phyloP scores from a whole-genome alignment of 2,888 invertebrate genomes.

The Agriopis aurantiaria region DNA sequence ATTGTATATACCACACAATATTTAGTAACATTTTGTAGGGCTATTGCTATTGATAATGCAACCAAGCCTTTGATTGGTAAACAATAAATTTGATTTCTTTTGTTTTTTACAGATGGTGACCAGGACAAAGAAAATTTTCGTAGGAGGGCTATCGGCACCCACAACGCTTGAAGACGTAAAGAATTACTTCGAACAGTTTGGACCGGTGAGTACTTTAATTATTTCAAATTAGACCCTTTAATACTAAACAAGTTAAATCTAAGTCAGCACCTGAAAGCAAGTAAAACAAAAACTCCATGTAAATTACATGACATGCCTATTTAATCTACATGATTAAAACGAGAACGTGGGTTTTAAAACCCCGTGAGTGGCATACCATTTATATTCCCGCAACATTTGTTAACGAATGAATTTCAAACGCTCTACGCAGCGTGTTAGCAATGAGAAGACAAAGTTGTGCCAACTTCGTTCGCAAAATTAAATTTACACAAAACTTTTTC shows the following conservation, averaged over 20 bases:
- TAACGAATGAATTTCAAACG: slow-evolving; percentile 48
- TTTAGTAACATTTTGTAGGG: neutral
- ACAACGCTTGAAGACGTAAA: slow-evolving; percentile 99
- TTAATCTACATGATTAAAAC: slow-evolving; percentile 38
- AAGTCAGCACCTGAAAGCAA: neutral
- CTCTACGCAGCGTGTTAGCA: slow-evolving; percentile 64
- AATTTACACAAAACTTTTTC: slow-evolving; percentile 73
- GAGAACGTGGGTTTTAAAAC: slow-evolving; percentile 45
- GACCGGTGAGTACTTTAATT: slow-evolving; percentile 93
- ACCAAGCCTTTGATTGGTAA: neutral
- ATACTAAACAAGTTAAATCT: neutral
- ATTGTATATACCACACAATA: slow-evolving; percentile 21
- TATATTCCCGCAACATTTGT: slow-evolving; percentile 33
- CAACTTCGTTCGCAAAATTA: slow-evolving; percentile 69
- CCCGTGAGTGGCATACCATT: slow-evolving; percentile 32
- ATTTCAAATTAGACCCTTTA: neutral
- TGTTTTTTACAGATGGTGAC: slow-evolving; percentile 97
- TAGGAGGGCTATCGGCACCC: slow-evolving; percentile 99
- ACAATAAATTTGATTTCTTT: slow-evolving; percentile 7
- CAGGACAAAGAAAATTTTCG: slow-evolving; percentile 99
- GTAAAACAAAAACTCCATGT: slow-evolving; percentile 15
- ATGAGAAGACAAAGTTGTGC: slow-evolving; percentile 61
- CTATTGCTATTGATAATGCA: neutral
- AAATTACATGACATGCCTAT: slow-evolving; percentile 16
- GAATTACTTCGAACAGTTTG: slow-evolving; percentile 99